These are phyloP conservation scores for Prietella phreatophila DNA, from an alignment of 2,113 vertebrate species.

Conservation along the genomic window DNA sequence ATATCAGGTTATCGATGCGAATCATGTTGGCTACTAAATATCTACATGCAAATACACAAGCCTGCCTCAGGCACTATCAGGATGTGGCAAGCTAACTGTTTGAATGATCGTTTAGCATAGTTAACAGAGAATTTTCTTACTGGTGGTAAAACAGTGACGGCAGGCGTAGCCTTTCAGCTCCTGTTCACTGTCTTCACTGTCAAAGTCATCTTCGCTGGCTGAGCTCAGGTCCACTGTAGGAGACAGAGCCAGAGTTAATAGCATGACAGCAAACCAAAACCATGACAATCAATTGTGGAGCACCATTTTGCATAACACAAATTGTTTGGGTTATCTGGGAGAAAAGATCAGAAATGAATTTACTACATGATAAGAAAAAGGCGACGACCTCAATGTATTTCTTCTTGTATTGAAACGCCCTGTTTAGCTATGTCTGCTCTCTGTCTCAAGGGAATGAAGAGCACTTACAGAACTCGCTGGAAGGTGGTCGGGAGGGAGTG, in stretches of 20 bases:
- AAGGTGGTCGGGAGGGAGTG: slow-evolving; percentile 93
- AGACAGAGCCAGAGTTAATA: slow-evolving; percentile 36
- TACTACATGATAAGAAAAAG: neutral
- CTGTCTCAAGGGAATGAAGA: slow-evolving; percentile 6
- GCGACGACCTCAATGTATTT: neutral
- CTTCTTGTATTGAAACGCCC: slow-evolving; percentile 17
- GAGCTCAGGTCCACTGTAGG: slow-evolving; percentile 94
- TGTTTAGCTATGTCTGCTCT: slow-evolving; percentile 23
- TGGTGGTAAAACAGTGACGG: slow-evolving; percentile 97
- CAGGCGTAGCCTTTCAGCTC: slow-evolving; percentile 98
- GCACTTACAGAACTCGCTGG: slow-evolving; percentile 94
- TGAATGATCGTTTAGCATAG: neutral
- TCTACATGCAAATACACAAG: neutral
- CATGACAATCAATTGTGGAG: neutral
- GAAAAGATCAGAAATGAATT: slow-evolving; percentile 8
- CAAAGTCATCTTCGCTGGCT: slow-evolving; percentile 97
- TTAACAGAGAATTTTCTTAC: slow-evolving; percentile 69
- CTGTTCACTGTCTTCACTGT: slow-evolving; percentile 98
- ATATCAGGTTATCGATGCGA: neutral
- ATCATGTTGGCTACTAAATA: neutral
- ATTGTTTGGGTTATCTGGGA: neutral
- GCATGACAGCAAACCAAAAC: neutral
- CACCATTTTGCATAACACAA: neutral
- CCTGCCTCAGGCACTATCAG: neutral
- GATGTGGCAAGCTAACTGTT: neutral